Conservation (phyloP, 2,113 vertebrate genomes). For the Apodemus sylvaticus region DNA sequence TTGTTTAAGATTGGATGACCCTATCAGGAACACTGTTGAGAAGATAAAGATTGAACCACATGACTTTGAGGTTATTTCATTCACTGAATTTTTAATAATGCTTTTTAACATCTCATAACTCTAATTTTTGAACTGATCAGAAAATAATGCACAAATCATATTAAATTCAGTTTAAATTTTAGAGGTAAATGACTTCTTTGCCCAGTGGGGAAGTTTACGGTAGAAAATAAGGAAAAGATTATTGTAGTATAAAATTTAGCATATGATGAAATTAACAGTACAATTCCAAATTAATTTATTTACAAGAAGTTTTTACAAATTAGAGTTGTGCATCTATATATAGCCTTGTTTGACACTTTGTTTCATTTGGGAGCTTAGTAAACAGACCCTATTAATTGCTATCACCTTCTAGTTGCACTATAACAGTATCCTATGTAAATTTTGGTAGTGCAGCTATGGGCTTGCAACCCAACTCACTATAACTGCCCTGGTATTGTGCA, state of each 20-base stretch:
- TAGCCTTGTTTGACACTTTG: neutral
- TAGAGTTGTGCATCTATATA: neutral
- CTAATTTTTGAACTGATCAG: constrained; percentile 1
- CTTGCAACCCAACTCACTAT: constrained; percentile 61
- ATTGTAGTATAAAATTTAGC: neutral
- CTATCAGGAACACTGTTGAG: constrained; percentile 42
- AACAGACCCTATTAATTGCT: constrained; percentile 16
- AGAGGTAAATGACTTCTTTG: constrained; percentile 5
- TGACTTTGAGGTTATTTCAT: constrained; percentile 51
- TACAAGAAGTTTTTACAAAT: neutral
- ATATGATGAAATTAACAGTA: neutral
- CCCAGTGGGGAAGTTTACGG: neutral
- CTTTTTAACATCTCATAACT: constrained; percentile 29
- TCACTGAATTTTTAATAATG: constrained; percentile 49
- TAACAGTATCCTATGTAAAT: constrained; percentile 16
- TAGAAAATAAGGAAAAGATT: neutral
- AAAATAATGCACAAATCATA: constrained; percentile 34
- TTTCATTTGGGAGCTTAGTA: constrained; percentile 32
- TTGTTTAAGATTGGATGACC: neutral
- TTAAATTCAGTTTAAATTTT: constrained; percentile 43
- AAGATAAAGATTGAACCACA: constrained; percentile 17
- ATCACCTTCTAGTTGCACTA: constrained; percentile 37
- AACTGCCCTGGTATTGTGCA: constrained; percentile 64
- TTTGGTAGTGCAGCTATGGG: neutral
- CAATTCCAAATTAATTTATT: neutral